A percentile compares a stretch with the other conserved stretches of the same genome.
Conservation (phyloP, 1,140 invertebrate genomes). For the Drosophila sucinea region DNA sequence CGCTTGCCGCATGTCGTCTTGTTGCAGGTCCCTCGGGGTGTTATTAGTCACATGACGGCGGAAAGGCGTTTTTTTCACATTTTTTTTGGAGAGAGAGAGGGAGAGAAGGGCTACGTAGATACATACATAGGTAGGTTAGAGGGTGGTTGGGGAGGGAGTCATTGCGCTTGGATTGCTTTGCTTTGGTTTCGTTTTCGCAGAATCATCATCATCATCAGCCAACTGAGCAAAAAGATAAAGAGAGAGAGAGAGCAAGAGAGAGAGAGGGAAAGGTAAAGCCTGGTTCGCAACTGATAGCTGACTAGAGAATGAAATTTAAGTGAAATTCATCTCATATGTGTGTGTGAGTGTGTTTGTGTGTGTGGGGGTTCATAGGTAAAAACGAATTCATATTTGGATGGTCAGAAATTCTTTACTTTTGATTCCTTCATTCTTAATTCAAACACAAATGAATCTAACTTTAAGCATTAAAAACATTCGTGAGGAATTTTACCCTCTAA, state of each 20-base stretch:
- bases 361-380: neutral
- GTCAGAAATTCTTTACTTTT: neutral
- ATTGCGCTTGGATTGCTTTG: constrained; percentile 45
- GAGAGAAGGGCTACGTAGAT: constrained; percentile 15
- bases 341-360: neutral
- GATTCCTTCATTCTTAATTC: too few relatives aligned
- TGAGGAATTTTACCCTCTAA: too few relatives aligned
- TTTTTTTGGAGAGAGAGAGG: too few relatives aligned
- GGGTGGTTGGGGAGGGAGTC: neutral
- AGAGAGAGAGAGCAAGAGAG: neutral
- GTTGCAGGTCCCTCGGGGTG: constrained; percentile 65
- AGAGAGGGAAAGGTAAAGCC: neutral
- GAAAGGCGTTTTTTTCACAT: constrained; percentile 1
- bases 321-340: neutral
- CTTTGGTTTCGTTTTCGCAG: constrained; percentile 51
- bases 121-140: neutral
- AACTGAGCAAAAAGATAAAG: constrained; percentile 24
- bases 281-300: neutral
- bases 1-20: constrained; percentile 16
- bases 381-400: neutral
- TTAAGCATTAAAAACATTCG: too few relatives aligned
- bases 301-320: neutral
- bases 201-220: constrained; percentile 58
- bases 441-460: too few relatives aligned
- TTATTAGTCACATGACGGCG: constrained; percentile 75